These are phyloP conservation scores for Peromyscus nudipes DNA, from an alignment of 2,797 vertebrate species.

Conservation along the genomic window DNA sequence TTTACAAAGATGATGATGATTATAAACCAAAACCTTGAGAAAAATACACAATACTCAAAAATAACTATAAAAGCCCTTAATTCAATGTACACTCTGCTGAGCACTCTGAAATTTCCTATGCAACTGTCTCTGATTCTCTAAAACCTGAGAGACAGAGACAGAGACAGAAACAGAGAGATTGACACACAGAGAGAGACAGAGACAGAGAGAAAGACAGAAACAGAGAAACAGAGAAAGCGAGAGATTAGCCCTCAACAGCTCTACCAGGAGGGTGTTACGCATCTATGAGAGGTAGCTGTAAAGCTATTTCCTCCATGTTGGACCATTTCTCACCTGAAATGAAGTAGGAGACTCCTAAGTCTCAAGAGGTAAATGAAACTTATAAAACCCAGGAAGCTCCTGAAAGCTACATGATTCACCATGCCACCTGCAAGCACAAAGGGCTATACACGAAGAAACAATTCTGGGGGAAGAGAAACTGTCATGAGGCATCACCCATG, in stretches of 20 bases:
- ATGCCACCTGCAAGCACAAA: too few relatives aligned
- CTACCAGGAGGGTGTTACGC: not conserved
- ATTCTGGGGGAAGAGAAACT: not conserved
- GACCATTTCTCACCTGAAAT: not conserved
- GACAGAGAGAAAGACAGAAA: rapidly evolving
- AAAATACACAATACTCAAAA: not conserved
- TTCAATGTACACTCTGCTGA: not conserved
- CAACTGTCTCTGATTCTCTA: not conserved
- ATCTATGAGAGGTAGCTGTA: not conserved
- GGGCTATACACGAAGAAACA: not conserved
- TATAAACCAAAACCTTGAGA: slow-evolving; percentile 5
- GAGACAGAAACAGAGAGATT: not conserved
- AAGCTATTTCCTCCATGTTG: not conserved
- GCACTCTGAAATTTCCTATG: not conserved
- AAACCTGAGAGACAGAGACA: not conserved
- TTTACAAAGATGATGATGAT: not conserved
- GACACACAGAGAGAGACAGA: not conserved
- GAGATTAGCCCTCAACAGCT: not conserved
- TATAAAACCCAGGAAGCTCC: not conserved
- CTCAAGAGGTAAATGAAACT: not conserved
- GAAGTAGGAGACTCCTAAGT: not conserved
- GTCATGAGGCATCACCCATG: not conserved
- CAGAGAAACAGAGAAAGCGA: not conserved
- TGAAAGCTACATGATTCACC: not conserved
- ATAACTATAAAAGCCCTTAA: not conserved